phyloP scores from a whole-genome alignment of 2,888 invertebrate genomes.

The Drosophila histrio region DNA sequence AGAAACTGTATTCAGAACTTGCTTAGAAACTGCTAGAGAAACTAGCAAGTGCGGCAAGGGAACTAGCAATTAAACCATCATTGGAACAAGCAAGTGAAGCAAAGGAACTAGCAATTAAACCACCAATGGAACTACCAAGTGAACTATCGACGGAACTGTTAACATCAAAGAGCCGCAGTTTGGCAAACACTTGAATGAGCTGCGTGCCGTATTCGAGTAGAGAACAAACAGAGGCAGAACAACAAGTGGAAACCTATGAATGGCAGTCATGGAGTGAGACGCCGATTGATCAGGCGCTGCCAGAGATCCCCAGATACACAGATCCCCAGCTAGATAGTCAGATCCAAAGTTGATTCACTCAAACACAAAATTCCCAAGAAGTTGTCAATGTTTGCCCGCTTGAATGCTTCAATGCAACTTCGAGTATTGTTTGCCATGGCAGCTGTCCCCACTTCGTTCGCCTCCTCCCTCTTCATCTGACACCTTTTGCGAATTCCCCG shows the following conservation, averaged over 20 bases:
- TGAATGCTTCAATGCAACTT: conserved; percentile 74
- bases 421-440: conserved; percentile 54
- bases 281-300: conserved; percentile 67
- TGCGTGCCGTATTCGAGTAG: conserved; percentile 74
- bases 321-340: not conserved
- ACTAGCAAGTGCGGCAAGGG: not conserved
- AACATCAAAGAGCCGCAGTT: conserved; percentile 72
- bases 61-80: not conserved
- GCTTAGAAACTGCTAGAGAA: not conserved
- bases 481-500: conserved; percentile 48
- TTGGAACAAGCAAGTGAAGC: not conserved
- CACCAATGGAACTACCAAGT: not conserved
- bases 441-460: conserved; percentile 14
- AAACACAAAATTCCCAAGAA: conserved; percentile 69
- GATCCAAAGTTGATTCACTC: conserved; percentile 23
- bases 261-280: conserved; percentile 42
- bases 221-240: conserved; percentile 70
- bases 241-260: conserved; percentile 67
- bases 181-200: conserved; percentile 72
- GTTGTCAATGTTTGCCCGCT: conserved; percentile 73
- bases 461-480: not conserved
- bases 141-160: conserved; percentile 3
- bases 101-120: too few relatives aligned
- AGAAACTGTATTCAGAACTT: not conserved
- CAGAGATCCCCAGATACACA: conserved; percentile 41